Evolutionary conservation across 1,140 invertebrate genomes (phyloP), one percentile per base, ranked within the genome.

Genomic region (Apis dorsata): DNA sequence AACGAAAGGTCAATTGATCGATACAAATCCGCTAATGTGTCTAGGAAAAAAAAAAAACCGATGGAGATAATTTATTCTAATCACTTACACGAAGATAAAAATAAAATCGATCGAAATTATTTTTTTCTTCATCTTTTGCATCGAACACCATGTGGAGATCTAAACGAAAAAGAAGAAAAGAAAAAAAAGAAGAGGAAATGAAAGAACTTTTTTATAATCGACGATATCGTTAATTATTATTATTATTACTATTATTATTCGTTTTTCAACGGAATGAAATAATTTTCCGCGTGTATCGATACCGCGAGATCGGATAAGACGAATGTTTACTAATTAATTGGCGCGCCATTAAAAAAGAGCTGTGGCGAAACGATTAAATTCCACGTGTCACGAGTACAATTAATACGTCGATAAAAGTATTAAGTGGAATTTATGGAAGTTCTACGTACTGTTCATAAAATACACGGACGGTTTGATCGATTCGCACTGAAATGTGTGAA

Each of bases 311-410:
- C 79, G 60, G n/a, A 60, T 65, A 80, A 80, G 79, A 80, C 55
- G 79, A 62, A 80, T 73, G 79, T 73, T 72, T 80, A 65, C 70
- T 80, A 80, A 80, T 80, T 80, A 80, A 73, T 65, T 73, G 79
- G 51, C 19, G n/a, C 60, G 44, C 24, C 60, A 51, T 28, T 66
- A 24, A 63, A 73, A 80, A 80, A 44, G 70, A 51, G 7, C 24
- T 21, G 59, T 15, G 70, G 51, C 51, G n/a, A 57, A 44, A 11
- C 51, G 72, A 72, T 65, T 80, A 65, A 80, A 80, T 49, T 73
- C 49, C 55, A 49, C 17, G 17, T 34, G 51, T 7, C 10, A 24
- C 60, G 51, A 57, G 15, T 17, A 17, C 70, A 80, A 80, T 80
- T 80, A 66, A 80, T 65, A 57, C 21, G 70, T 65, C 79, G 79